A percentile compares a stretch with the other conserved stretches of the same genome.
Conservation (phyloP, 2,797 vertebrate genomes). For the Enteromius anoplus region DNA sequence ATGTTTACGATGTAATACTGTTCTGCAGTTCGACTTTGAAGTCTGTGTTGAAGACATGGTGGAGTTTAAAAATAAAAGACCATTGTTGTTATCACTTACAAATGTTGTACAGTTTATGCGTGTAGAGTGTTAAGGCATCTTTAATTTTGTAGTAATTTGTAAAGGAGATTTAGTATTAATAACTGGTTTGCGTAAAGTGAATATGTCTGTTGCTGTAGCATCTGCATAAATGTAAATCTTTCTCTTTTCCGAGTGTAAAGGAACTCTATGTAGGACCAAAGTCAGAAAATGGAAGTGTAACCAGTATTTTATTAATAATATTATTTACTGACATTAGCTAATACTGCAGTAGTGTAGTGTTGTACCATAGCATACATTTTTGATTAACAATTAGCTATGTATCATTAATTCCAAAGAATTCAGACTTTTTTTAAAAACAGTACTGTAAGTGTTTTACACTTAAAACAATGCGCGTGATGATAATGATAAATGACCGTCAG, state of each 20-base stretch:
- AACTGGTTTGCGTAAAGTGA: neutral
- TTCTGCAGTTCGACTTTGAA: neutral
- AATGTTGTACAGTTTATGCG: slow-evolving; percentile 16
- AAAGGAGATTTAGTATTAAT: neutral
- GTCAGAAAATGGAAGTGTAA: neutral
- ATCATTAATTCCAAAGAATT: neutral
- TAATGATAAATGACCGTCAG: neutral
- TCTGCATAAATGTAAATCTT: neutral
- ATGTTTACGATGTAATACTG: neutral
- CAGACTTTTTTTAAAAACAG: neutral
- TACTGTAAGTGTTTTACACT: neutral
- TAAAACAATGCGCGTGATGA: too few relatives aligned
- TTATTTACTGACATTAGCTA: neutral
- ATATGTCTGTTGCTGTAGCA: neutral
- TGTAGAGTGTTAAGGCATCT: neutral
- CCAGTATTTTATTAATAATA: neutral
- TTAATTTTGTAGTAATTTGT: neutral
- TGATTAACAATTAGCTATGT: neutral
- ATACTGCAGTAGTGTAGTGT: neutral
- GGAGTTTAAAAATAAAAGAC: neutral
- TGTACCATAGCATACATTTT: neutral
- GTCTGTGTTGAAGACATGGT: neutral
- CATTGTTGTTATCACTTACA: neutral
- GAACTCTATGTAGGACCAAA: neutral
- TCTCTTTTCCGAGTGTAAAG: neutral